These are phyloP conservation scores for Penelope pileata DNA, from an alignment of 2,113 vertebrate species.

Conservation along the genomic window DNA sequence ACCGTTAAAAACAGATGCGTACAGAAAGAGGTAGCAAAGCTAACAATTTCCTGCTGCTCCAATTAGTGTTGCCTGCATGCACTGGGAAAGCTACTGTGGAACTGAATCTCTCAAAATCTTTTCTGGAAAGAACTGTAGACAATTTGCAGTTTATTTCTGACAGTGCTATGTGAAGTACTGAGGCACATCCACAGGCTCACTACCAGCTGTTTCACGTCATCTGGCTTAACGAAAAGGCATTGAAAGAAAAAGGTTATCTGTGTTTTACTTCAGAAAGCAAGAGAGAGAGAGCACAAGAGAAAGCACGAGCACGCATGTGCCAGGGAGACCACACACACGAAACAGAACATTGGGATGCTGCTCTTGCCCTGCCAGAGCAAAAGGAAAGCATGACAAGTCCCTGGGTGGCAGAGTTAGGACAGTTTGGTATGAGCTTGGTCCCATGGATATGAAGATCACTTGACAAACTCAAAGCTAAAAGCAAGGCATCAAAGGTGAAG, in stretches of 20 bases:
- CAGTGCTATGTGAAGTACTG: not conserved
- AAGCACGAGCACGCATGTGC: fast-evolving
- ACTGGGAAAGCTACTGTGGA: not conserved
- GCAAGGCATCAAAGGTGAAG: not conserved
- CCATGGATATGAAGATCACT: not conserved
- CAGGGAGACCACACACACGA: not conserved
- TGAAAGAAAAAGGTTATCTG: slow-evolving; percentile 3
- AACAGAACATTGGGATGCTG: not conserved
- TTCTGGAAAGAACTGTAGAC: not conserved
- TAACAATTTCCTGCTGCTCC: not conserved
- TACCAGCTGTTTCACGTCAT: not conserved
- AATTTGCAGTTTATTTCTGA: not conserved
- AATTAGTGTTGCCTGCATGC: not conserved
- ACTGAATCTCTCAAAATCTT: not conserved
- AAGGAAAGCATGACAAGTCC: not conserved
- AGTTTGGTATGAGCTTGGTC: slow-evolving; percentile 25
- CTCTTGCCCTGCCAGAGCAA: not conserved
- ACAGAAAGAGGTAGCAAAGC: slow-evolving; percentile 52
- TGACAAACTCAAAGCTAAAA: slow-evolving; percentile 12
- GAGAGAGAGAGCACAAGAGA: not conserved
- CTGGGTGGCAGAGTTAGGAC: not conserved
- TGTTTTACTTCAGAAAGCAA: not conserved
- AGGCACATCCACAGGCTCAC: not conserved
- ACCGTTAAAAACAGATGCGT: slow-evolving; percentile 62
- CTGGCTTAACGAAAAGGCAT: slow-evolving; percentile 34